Evolutionary conservation across 2,113 vertebrate species (phyloP).

Genomic region (Orycteropus afer): DNA sequence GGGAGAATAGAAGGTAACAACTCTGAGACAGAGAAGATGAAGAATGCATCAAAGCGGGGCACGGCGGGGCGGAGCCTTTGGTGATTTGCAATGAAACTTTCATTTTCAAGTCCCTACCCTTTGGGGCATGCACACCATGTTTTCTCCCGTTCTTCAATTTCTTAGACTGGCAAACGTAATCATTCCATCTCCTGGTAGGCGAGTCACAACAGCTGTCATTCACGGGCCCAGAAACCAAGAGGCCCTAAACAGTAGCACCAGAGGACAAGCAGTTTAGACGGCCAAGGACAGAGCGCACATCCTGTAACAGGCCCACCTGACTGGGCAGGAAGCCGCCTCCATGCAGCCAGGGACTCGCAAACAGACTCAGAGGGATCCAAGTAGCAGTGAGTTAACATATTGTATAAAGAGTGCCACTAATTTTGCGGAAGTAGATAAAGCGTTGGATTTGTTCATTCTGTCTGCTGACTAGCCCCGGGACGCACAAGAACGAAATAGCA

Average conservation of each 20-base stretch:
- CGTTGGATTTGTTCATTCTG: not conserved
- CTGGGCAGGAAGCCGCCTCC: not conserved
- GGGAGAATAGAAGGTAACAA: not conserved
- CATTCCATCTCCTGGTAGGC: not conserved
- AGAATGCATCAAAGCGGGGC: rapidly evolving
- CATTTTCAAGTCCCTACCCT: not conserved
- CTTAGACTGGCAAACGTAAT: not conserved
- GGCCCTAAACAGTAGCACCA: not conserved
- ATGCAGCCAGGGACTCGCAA: not conserved
- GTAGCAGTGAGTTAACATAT: not conserved
- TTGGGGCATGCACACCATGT: not conserved
- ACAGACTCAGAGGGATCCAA: not conserved
- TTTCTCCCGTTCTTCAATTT: not conserved
- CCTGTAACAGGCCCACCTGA: not conserved
- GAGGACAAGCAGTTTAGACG: not conserved
- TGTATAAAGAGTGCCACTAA: not conserved
- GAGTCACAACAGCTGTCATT: not conserved
- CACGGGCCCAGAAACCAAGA: not conserved
- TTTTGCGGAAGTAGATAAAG: not conserved
- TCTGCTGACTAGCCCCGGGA: not conserved
- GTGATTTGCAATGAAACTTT: not conserved
- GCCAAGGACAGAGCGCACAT: not conserved
- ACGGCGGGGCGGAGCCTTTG: not conserved
- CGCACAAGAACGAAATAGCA: not conserved
- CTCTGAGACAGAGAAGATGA: not conserved